A percentile compares a stretch with the other conserved stretches of the same genome.
phyloP scores from a whole-genome alignment of 2,797 vertebrate genomes.

The Scolopax bukidnonensis region DNA sequence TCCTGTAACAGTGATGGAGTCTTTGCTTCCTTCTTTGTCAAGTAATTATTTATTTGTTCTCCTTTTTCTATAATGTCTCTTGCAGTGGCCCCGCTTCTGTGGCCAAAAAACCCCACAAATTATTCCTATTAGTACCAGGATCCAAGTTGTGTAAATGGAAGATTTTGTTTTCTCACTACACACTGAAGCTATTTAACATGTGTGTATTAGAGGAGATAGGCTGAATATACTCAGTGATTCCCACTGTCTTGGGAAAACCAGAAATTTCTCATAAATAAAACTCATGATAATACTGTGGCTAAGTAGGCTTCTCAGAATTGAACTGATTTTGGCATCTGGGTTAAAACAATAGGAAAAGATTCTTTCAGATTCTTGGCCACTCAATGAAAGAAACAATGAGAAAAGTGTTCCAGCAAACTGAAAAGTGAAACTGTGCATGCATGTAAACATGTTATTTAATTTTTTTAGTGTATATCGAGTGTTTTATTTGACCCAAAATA shows the following conservation, averaged over 20 bases:
- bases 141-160: neutral
- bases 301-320: neutral
- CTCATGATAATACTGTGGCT: neutral
- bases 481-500: neutral
- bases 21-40: neutral
- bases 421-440: neutral
- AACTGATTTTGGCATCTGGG: neutral
- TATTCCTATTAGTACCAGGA: neutral
- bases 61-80: neutral
- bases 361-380: neutral
- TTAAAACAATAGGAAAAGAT: neutral
- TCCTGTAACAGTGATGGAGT: neutral
- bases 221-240: neutral
- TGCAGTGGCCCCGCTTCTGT: neutral
- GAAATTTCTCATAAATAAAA: neutral
- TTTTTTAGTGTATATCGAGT: neutral
- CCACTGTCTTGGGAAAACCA: neutral
- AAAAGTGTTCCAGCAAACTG: neutral
- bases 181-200: neutral
- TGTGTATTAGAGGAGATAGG: neutral
- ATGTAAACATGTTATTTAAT: neutral
- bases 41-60: neutral
- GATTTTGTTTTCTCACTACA: neutral
- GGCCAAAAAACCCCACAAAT: neutral
- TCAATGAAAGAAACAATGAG: neutral